phyloP scores from a whole-genome alignment of 2,113 vertebrate species.

The Parus major region DNA sequence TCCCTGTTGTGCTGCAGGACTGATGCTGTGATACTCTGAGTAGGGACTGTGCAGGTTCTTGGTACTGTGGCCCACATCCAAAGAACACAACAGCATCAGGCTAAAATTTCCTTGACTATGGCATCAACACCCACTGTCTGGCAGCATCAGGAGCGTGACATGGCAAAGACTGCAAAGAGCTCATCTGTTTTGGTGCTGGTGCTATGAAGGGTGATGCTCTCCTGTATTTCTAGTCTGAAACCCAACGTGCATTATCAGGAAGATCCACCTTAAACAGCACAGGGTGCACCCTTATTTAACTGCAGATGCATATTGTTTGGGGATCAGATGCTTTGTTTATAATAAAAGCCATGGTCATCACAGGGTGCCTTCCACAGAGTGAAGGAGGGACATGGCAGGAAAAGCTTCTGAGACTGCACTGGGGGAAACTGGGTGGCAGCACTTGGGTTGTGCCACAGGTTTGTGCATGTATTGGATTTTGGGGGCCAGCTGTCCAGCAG shows the following conservation, averaged over 20 bases:
- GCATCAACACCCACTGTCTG: not conserved
- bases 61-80: not conserved
- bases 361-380: not conserved
- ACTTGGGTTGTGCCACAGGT: not conserved
- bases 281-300: not conserved
- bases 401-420: not conserved
- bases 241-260: not conserved
- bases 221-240: not conserved
- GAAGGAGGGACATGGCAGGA: accelerated
- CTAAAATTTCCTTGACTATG: not conserved
- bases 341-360: not conserved
- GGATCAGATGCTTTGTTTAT: not conserved
- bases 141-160: not conserved
- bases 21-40: not conserved
- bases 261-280: not conserved
- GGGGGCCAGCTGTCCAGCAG: not conserved
- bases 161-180: accelerated
- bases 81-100: not conserved
- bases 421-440: too few relatives aligned
- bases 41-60: not conserved
- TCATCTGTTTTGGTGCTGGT: not conserved
- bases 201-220: not conserved
- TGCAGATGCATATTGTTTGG: not conserved
- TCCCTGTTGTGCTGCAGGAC: not conserved
- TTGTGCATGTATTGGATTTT: not conserved